Evolutionary conservation across 2,113 vertebrate genomes (phyloP).

Genomic region (Dissostichus mawsoni): DNA sequence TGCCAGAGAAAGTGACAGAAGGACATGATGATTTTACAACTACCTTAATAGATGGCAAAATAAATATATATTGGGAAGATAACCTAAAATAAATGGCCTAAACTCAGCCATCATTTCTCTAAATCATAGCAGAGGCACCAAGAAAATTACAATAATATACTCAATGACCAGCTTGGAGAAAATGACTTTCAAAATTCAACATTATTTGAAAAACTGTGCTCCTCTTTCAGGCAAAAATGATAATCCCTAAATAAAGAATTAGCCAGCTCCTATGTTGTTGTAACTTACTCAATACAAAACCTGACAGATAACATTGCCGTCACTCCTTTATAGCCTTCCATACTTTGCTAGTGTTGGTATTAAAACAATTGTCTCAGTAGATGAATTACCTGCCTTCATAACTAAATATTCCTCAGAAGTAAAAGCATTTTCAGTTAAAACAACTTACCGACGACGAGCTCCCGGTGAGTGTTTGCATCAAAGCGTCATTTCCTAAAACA

Average conservation of each 20-base stretch:
- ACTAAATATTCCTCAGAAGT: background rate
- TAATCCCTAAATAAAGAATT: no score
- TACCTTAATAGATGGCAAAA: background rate
- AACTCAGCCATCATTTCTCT: background rate
- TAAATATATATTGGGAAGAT: background rate
- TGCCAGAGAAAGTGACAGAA: background rate
- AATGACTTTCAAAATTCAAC: background rate
- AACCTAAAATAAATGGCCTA: background rate
- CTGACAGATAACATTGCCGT: no score
- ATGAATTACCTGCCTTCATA: background rate
- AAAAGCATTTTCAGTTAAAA: conserved; percentile 7
- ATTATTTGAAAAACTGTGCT: background rate
- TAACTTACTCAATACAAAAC: background rate
- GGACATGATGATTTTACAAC: background rate
- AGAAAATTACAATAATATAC: background rate
- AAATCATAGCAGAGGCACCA: background rate
- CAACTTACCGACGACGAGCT: conserved; percentile 58
- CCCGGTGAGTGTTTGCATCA: background rate
- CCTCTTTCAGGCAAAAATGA: background rate
- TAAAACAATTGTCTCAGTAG: background rate
- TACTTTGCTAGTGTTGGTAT: background rate
- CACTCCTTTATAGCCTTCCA: background rate
- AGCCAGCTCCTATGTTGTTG: background rate
- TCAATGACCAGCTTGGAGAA: background rate
- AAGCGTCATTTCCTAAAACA: conserved; percentile 66